phyloP scores from a whole-genome alignment of 2,113 vertebrate genomes.

The Cepphus grylle region DNA sequence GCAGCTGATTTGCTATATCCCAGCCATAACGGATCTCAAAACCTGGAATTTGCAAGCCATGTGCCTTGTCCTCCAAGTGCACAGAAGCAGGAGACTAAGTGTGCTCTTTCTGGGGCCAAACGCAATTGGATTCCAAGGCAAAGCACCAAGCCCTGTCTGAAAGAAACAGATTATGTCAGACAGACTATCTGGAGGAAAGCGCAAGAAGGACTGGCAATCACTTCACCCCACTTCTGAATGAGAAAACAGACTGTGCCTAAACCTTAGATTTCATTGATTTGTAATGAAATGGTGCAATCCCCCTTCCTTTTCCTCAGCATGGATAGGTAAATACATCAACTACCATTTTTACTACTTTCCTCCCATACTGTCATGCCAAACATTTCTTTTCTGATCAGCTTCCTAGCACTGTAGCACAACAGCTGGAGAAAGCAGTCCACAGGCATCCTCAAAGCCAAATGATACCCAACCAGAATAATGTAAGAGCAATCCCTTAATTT shows the following conservation, averaged over 20 bases:
- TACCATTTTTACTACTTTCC: not conserved
- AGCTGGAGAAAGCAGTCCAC: not conserved
- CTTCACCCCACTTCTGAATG: not conserved
- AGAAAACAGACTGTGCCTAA: not conserved
- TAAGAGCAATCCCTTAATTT: not conserved
- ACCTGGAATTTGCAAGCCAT: not conserved
- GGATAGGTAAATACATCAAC: not conserved
- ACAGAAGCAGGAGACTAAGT: not conserved
- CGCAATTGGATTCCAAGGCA: not conserved
- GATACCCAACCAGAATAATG: not conserved
- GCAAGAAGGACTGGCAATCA: not conserved
- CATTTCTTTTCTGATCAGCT: not conserved
- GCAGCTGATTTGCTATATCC: not conserved
- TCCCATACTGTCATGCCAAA: not conserved
- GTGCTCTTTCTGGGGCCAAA: not conserved
- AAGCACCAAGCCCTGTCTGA: not conserved
- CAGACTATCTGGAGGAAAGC: not conserved
- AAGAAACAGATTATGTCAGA: not conserved
- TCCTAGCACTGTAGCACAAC: not conserved
- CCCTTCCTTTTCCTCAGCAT: not conserved
- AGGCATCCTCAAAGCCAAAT: not conserved
- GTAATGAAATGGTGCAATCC: not conserved
- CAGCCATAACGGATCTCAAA: not conserved
- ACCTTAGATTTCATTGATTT: not conserved
- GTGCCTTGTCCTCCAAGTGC: not conserved